Evolutionary conservation across 2,113 vertebrate genomes (phyloP).

Genomic region (Perca flavescens): DNA sequence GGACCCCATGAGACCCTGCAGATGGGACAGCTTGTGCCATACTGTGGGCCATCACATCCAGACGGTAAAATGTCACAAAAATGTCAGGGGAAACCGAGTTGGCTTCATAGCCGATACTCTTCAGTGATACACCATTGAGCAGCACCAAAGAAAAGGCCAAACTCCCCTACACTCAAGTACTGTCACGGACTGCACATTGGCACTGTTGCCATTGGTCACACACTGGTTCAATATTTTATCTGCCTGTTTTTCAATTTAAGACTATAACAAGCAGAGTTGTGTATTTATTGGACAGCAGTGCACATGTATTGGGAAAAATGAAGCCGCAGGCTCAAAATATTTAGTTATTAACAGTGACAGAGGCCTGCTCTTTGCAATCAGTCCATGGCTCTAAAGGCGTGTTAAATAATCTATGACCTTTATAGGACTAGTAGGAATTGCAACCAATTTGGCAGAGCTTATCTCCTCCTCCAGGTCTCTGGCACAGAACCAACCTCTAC

Average conservation of each 20-base stretch:
- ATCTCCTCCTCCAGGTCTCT: constrained; percentile 55
- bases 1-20: constrained; percentile 62
- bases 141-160: constrained; percentile 71
- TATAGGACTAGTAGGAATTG: constrained; percentile 65
- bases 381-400: constrained; percentile 38
- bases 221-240: constrained; percentile 48
- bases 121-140: constrained; percentile 66
- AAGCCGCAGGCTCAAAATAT: constrained; percentile 31
- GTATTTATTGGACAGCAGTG: constrained; percentile 32
- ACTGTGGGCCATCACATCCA: constrained; percentile 67
- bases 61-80: constrained; percentile 79
- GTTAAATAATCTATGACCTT: constrained; percentile 77
- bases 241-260: constrained; percentile 19
- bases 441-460: constrained; percentile 65
- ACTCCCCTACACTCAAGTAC: constrained; percentile 39
- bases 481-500: constrained; percentile 57
- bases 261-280: constrained; percentile 18
- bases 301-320: constrained; percentile 13
- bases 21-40: constrained; percentile 74
- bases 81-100: constrained; percentile 73
- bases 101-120: constrained; percentile 59
- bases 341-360: constrained; percentile 34
- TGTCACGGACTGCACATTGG: constrained; percentile 50
- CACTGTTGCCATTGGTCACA: constrained; percentile 39
- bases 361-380: constrained; percentile 40